Evolutionary conservation across 2,888 invertebrate genomes (phyloP), one percentile per base, ranked within the genome.

Genomic region (Trichacis sp.): DNA sequence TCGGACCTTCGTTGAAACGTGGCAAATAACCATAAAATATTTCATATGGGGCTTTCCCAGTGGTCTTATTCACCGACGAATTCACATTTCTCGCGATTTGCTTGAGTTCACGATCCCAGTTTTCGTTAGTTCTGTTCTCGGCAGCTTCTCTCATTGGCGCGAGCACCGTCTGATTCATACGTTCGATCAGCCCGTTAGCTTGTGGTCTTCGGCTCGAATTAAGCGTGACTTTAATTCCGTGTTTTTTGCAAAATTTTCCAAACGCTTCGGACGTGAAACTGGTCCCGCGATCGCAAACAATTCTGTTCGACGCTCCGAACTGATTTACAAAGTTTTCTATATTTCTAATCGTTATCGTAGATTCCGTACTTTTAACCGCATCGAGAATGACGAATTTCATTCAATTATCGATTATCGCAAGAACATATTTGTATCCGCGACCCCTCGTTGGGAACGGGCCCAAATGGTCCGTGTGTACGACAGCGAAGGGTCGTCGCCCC

Each of bases 261-360:
- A 68, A 70, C 3, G 12, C 29, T 14, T 52, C 14, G 15, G 63
- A 54, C 1, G 64, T 69, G 38, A 69, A 69, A 29, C 50, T 9
- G n/a, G n/a, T n/a, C n/a, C n/a, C n/a, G n/a, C n/a, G n/a, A n/a
- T n/a, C n/a, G n/a, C n/a, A n/a, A n/a, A n/a, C n/a, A n/a, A n/a
- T n/a, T n/a, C n/a, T n/a, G n/a, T n/a, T n/a, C n/a, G n/a, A n/a
- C n/a, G n/a, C n/a, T n/a, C n/a, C n/a, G n/a, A n/a, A n/a, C n/a
- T n/a, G n/a, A n/a, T n/a, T n/a, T n/a, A n/a, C n/a, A n/a, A n/a
- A n/a, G n/a, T n/a, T n/a, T n/a, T n/a, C n/a, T n/a, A n/a, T n/a
- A n/a, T n/a, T n/a, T n/a, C n/a, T n/a, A n/a, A n/a, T n/a, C n/a
- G n/a, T n/a, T n/a, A n/a, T n/a, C n/a, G n/a, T n/a, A n/a, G n/a